Conservation (phyloP, 2,797 vertebrate species). For the Eulemur mongoz region DNA sequence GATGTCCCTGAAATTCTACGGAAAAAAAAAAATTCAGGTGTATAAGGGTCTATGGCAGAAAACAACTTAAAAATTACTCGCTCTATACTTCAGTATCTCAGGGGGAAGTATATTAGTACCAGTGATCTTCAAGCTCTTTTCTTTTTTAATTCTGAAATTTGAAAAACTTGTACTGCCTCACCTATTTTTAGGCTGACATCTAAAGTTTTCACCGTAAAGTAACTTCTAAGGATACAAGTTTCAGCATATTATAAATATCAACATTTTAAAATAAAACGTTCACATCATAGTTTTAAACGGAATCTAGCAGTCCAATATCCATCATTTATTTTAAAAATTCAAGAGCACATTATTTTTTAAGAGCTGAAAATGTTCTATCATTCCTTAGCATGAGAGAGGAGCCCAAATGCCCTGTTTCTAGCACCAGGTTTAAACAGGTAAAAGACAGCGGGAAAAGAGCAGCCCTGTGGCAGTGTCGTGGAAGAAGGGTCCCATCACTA, state of each 20-base stretch:
- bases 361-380: background rate
- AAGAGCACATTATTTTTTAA: background rate
- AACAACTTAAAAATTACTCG: background rate
- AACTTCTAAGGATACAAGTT: constrained; percentile 34
- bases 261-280: constrained; percentile 52
- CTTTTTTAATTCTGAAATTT: background rate
- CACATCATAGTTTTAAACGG: constrained; percentile 5
- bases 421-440: background rate
- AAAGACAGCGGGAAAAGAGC: background rate
- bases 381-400: background rate
- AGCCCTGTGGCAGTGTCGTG: background rate
- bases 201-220: constrained; percentile 20
- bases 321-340: constrained; percentile 38
- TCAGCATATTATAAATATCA: constrained; percentile 16
- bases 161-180: background rate
- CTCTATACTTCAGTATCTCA: background rate
- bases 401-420: background rate
- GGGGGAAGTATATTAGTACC: background rate
- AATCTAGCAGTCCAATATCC: background rate
- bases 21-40: background rate
- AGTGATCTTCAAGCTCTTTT: background rate
- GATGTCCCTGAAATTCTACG: background rate
- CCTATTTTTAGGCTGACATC: constrained; percentile 26
- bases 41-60: background rate
- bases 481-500: background rate